Base-by-base conservation (phyloP, 2,113 vertebrate genomes). In the Macquaria australasica region DNA sequence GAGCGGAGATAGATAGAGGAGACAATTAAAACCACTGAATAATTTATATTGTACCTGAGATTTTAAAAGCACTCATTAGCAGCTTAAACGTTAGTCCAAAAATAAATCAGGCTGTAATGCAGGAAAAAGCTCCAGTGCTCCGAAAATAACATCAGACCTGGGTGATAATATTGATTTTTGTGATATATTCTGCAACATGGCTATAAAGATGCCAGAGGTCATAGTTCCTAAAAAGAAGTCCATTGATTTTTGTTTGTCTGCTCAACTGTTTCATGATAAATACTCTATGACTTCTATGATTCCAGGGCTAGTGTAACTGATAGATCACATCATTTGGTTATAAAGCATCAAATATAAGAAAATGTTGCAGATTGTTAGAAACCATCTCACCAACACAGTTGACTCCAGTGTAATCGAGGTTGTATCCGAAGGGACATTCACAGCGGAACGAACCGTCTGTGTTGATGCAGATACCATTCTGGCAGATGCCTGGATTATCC, bases 391-490 rank as follows among this genome's bases (percentile, higher is more conserved):
- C 98, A 73, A 97, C 91, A 9, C 98, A 99, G 94, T 97, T 96
- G 91, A 97, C 90, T 64, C 98, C 96, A 0, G 96, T 97, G 94
- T 96, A 97, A 93, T 99, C 98, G 92, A 98, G 94, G 93, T 96
- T 97, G 93, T 97, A 99, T 3, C 98, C 97, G 0, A 97, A 97
- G 62, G 98, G 97, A 77, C 98, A 99, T 93, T 99, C 97, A 15
- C 98, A 99, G 89, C 97, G 97, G 95, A 97, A 99, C 0, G 98
- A 99, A 15, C 98, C 97, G 0, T 99, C 98, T 0, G 97, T 99
- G 93, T 99, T 98, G 86, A 99, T 97, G 81, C 97, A 99, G 18
- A 95, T 91, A 0, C 98, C 98, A 0, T 97, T 97, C 67, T 94
- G 91, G 83, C 98, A 99, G 89, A 98, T 94, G 0, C 96, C 96